Conservation (phyloP, 2,888 invertebrate species). For the Pristionchus maxplancki region DNA sequence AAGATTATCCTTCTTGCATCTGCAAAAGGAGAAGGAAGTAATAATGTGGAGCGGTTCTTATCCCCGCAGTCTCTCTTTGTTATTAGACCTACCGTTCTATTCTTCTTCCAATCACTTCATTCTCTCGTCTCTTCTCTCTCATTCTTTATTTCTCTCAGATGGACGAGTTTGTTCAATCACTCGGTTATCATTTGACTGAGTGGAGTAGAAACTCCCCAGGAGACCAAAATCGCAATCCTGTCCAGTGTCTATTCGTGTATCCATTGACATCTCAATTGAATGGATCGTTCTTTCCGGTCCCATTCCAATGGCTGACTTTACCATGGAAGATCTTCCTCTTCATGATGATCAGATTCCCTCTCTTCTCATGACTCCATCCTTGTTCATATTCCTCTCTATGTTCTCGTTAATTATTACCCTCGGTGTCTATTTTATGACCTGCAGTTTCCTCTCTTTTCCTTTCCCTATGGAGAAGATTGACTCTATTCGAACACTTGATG, state of each 20-base stretch:
- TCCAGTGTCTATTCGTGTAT: background rate
- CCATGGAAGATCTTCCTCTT: background rate
- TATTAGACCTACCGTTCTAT: background rate
- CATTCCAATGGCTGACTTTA: background rate
- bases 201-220: background rate
- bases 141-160: background rate
- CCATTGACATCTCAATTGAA: background rate
- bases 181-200: background rate
- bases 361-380: background rate
- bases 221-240: background rate
- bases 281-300: background rate
- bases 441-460: background rate
- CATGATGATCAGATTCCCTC: background rate
- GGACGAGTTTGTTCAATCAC: constrained; percentile 10
- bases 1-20: background rate
- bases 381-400: background rate
- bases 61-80: too few species aligned
- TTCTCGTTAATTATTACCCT: background rate
- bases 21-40: background rate
- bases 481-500: background rate
- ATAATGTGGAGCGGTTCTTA: background rate
- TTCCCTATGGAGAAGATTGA: background rate
- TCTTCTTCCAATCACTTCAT: background rate
- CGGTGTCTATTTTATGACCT: background rate
- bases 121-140: background rate